Evolutionary conservation across 2,113 vertebrate species (phyloP), one percentile per base, ranked within the genome.

Genomic region (Mustela lutreola): DNA sequence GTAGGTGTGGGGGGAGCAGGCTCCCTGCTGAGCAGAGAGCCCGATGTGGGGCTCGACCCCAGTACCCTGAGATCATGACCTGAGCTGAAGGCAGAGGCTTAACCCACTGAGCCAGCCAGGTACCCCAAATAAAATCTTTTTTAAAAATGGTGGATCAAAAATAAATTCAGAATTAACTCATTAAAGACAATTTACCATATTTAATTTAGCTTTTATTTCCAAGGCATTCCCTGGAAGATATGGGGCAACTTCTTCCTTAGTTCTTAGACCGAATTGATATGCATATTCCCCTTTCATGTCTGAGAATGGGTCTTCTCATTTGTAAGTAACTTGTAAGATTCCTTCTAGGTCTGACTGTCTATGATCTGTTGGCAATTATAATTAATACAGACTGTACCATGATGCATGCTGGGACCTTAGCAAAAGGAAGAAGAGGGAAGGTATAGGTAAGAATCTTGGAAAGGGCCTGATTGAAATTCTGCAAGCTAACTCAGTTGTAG

Each of bases 171-270:
- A 84, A 83, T n/a, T 45, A 22, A 87, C 60, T 95, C 70, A 18
- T 53, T 96, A 42, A 90, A 84, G 28, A 95, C 11, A 75, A 14
- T 36, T 84, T 80, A 62, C 16, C 60, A 86, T 53, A 50, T 88
- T 88, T 84, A 45, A 83, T 33, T 88, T 87, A 75, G 62, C 42
- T 91, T 93, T 85, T 73, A 93, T 89, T 89, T 95, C 33, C 82
- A 85, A 95, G 24, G 11, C 33, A 89, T 1, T n/a, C 91, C 62
- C 76, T 84, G 15, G 31, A 33, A 33, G 42, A 67, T 82, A n/a
- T 65, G 56, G 42, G 62, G 18, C 15, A 71, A 45, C 14, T 93
- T 71, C 63, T 86, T 92, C 53, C 58, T 93, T 87, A 76, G 12
- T 36, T 60, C 15, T 89, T 81, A 85, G 7, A 91, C 53, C 60